Percentiles rank a stretch among this genome's conserved stretches.
phyloP scores from a whole-genome alignment of 2,888 invertebrate genomes.

The Cordilura impudica region DNA sequence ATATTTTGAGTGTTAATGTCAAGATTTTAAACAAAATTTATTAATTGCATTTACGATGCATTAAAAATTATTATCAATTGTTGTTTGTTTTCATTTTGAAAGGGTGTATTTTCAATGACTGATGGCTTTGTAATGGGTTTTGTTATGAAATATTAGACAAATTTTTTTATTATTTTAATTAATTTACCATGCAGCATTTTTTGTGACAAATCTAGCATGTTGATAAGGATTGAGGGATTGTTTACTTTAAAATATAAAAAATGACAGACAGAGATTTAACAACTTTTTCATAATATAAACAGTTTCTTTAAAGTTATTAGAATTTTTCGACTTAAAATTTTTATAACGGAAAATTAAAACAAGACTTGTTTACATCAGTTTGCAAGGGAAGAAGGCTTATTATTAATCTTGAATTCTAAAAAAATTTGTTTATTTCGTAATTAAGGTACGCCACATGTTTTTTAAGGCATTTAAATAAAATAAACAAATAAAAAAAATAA shows the following conservation, averaged over 20 bases:
- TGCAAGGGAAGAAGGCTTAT: no score
- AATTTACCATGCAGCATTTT: neutral
- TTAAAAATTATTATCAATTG: slow-evolving; percentile 30
- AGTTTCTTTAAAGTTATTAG: no score
- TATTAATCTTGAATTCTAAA: no score
- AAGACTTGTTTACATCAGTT: no score
- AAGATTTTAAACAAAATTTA: slow-evolving; percentile 19
- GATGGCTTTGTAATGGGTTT: slow-evolving; percentile 19
- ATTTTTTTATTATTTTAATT: neutral
- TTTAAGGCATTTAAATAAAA: no score
- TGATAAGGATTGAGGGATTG: neutral
- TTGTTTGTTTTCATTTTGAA: neutral
- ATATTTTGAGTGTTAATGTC: slow-evolving; percentile 59
- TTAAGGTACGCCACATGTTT: no score
- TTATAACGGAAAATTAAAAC: no score
- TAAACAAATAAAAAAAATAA: no score
- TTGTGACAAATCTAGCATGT: neutral
- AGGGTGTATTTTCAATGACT: neutral
- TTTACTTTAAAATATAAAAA: slow-evolving; percentile 57
- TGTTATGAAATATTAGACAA: slow-evolving; percentile 6
- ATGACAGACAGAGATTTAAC: no score
- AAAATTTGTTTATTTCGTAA: no score
- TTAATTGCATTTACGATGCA: slow-evolving; percentile 49
- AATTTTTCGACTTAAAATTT: no score
- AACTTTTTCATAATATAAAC: no score